Evolutionary conservation across 1,140 invertebrate genomes (phyloP), one percentile per base, ranked within the genome.

Genomic region (Conopomorpha cramerella): DNA sequence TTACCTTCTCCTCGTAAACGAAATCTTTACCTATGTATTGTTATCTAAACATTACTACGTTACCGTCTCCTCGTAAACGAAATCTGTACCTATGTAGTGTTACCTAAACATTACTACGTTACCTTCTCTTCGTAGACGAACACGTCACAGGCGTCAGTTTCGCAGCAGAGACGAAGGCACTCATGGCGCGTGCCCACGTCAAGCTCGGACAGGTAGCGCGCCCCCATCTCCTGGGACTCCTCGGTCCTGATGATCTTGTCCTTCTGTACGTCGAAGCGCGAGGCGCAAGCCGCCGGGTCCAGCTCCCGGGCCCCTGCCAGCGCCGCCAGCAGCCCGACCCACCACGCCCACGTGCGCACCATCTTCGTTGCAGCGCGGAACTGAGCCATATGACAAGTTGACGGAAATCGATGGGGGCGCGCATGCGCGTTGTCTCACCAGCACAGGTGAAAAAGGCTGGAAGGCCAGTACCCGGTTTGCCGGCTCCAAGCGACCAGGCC

Each of bases 111-210:
- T 10, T 63, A 67, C n/a, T n/a, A n/a, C n/a, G n/a, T n/a, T n/a
- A 93, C 91, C 84, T 94, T 95, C 60, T 95, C 89, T 66, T 96
- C 92, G 55, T 89, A 96, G 43, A 96, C 88, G 60, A 93, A 94
- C 7, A 95, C 91, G 70, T 95, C 93, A 61, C 94, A 96, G 30
- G 82, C 73, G 13, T 88, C 84, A 0, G 90, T 94, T 59, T 90
- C 84, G 65, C 92, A 95, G 74, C 94, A 96, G 33, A 92, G 82
- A 16, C 85, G 82, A 36, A 93, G 78, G 68, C 93, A 96, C 49
- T 94, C 91, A 52, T 88, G 82, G 39, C 86, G 82, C 14, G 86
- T 83, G 43, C 86, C 82, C 46, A 95, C 76, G 56, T 94, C 91
- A 16, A 88, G 82, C 55, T 92, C 91, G 51, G 90, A 92, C 6